Conservation (phyloP, 53 echinoderm and acorn worm species). For the Apostichopus leukothele region DNA sequence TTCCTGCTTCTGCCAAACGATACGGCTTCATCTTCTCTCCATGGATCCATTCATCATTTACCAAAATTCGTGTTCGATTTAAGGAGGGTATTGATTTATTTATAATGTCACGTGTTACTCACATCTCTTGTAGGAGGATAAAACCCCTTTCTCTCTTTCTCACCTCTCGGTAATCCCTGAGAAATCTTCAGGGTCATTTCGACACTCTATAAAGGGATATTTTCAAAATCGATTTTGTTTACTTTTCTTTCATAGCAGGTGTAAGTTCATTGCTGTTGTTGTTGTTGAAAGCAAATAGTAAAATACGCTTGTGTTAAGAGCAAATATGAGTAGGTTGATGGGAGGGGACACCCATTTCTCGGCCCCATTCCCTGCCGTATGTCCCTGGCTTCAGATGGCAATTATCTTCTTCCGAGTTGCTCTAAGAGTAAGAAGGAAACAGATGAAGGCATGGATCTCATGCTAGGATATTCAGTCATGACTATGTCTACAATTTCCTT, state of each 20-base stretch:
- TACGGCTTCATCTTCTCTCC: neutral
- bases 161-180: neutral
- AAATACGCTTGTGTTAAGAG: too few relatives aligned
- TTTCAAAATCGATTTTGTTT: too few relatives aligned
- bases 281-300: too few relatives aligned
- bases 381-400: neutral
- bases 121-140: neutral
- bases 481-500: too few relatives aligned
- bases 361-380: neutral
- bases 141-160: neutral
- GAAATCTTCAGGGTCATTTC: constrained; percentile 1
- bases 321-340: too few relatives aligned
- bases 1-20: neutral
- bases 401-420: neutral
- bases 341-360: too few relatives aligned
- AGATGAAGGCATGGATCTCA: too few relatives aligned
- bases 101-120: constrained; percentile 2
- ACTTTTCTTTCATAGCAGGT: too few relatives aligned
- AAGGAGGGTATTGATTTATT: neutral
- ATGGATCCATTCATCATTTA: constrained; percentile 4
- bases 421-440: neutral
- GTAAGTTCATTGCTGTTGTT: too few relatives aligned
- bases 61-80: constrained; percentile 42
- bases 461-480: too few relatives aligned
- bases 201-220: neutral